Evolutionary conservation across 2,888 invertebrate genomes (phyloP).

Genomic region (Thymelicus lineola): DNA sequence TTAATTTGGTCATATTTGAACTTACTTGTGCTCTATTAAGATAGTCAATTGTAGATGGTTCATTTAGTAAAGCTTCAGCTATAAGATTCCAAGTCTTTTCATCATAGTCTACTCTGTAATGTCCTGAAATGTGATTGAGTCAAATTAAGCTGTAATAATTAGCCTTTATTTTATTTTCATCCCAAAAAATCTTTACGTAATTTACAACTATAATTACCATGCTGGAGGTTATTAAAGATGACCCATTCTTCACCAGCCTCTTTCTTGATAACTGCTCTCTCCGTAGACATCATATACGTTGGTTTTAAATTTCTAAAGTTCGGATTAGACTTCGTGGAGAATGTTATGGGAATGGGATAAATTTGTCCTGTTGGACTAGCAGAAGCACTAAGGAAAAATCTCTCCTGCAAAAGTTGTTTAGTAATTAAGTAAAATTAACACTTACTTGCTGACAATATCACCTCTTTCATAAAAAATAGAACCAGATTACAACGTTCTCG

Average conservation of each 20-base stretch:
- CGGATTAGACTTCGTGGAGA: conserved; percentile 63
- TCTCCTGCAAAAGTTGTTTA: conserved; percentile 65
- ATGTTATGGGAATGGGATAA: conserved; percentile 79
- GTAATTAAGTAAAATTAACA: neutral
- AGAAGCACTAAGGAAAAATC: conserved; percentile 80
- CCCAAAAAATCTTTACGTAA: too few species aligned
- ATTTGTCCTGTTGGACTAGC: conserved; percentile 59
- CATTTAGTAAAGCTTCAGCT: conserved; percentile 60
- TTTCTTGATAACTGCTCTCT: conserved; percentile 58
- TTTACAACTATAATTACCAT: conserved; percentile 72
- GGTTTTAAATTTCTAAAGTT: conserved; percentile 63
- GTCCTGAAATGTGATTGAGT: conserved; percentile 68
- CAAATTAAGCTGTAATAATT: too few species aligned
- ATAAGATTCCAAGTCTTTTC: conserved; percentile 83
- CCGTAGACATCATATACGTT: conserved; percentile 75
- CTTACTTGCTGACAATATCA: neutral
- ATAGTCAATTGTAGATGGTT: conserved; percentile 82
- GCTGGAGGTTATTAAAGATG: conserved; percentile 87
- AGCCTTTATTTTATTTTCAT: too few species aligned
- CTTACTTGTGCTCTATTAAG: conserved; percentile 90
- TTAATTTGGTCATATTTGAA: neutral
- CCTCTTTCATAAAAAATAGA: too few species aligned
- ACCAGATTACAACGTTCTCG: too few species aligned
- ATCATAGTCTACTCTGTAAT: conserved; percentile 89
- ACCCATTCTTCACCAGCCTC: conserved; percentile 82